Percentiles rank a stretch among this genome's conserved stretches.
Evolutionary conservation across 2,797 vertebrate species (phyloP).

Genomic region (Channallabes apus): DNA sequence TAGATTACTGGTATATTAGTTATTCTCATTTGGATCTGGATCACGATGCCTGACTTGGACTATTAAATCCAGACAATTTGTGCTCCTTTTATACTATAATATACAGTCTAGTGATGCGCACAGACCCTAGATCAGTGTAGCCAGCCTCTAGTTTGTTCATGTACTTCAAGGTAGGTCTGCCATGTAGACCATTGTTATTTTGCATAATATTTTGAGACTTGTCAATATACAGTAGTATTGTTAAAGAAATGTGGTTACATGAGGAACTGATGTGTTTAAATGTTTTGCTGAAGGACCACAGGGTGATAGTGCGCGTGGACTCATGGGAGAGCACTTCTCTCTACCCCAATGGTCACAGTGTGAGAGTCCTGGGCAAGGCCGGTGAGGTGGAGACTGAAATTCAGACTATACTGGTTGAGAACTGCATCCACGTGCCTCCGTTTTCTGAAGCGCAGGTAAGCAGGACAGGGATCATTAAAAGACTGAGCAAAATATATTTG

Average conservation of each 20-base stretch:
- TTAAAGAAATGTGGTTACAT: not conserved
- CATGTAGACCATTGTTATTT: not conserved
- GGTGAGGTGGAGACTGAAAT: conserved; percentile 92
- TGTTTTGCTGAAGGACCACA: conserved; percentile 76
- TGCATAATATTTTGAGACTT: not conserved
- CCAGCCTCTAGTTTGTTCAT: not conserved
- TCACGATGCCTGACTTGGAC: too few relatives aligned
- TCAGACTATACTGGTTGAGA: conserved; percentile 91
- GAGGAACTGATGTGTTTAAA: not conserved
- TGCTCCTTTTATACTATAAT: not conserved
- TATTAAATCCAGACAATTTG: not conserved
- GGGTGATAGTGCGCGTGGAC: conserved; percentile 90
- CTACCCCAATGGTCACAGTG: conserved; percentile 93
- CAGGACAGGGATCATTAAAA: not conserved
- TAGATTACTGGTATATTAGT: too few relatives aligned
- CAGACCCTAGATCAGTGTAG: not conserved
- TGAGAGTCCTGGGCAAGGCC: conserved; percentile 86
- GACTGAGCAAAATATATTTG: not conserved
- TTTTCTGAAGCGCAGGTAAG: conserved; percentile 96
- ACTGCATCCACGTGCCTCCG: conserved; percentile 82
- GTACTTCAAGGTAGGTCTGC: not conserved
- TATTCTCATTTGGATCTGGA: too few relatives aligned
- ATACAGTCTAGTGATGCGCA: not conserved
- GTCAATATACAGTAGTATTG: not conserved
- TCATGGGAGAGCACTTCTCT: conserved; percentile 90